Evolutionary conservation across 2,113 vertebrate species (phyloP), one percentile per base, ranked within the genome.

Genomic region (Scomber colias): DNA sequence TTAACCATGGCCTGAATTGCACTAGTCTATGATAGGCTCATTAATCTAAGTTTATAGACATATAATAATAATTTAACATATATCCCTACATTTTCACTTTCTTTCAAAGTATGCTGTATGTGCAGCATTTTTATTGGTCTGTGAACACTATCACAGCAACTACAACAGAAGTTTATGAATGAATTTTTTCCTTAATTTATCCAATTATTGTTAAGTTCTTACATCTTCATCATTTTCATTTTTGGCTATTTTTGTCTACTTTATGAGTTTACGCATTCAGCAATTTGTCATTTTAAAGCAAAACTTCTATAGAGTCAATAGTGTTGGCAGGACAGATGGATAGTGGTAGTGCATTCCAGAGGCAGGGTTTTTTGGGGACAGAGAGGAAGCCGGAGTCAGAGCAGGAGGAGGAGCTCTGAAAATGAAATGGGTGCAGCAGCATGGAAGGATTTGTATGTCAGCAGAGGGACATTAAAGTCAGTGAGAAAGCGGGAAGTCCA

Each of bases 381-480:
- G 65, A 74, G 56, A 54, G 16, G 62, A 79, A 78, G 74, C 66
- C 19, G 11, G 65, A 81, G 63, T n/a, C 4, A 35, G 81, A 60
- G 51, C 54, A 56, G 48, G 68, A 60, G 74, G 83, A 67, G 66
- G 51, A 71, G 84, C 75, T 82, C 44, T 75, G 57, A 21, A 86
- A 89, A 85, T 85, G 45, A 88, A 87, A 71, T 77, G 63, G 60
- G 75, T 55, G 67, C 60, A 61, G 77, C 12, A 53, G 63, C 86
- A 76, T 71, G 69, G 79, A 81, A 82, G 77, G 87, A 89, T 88
- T 88, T 89, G 90, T 87, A 81, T 88, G 80, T 91, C 87, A 89
- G 80, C 90, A 82, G 83, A 77, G 84, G 80, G 79, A 74, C 88
- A 90, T 89, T 89, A 87, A 77, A 85, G 85, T 83, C 80, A 56